Evolutionary conservation across 2,797 vertebrate genomes (phyloP).

Genomic region (Acanthurus tractus): DNA sequence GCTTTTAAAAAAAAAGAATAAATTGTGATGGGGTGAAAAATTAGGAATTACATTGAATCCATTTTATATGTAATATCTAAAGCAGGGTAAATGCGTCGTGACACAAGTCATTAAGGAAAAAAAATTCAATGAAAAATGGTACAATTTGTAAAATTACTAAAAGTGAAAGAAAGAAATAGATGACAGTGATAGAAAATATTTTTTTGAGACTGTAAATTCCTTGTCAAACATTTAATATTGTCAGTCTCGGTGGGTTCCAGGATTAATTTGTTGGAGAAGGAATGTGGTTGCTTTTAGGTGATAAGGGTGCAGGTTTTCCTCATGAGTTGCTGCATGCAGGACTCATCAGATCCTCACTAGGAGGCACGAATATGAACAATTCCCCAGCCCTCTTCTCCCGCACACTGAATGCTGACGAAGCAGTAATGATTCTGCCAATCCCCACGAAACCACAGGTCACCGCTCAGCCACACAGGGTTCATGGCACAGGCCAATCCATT

Average conservation of each 20-base stretch:
- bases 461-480: conserved; percentile 83
- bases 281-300: conserved; percentile 23
- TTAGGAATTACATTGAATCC: not conserved
- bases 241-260: not conserved
- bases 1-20: conserved; percentile 19
- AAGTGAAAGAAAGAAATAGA: not conserved
- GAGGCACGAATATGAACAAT: conserved; percentile 65
- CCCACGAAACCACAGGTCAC: conserved; percentile 83
- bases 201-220: conserved; percentile 3
- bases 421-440: conserved; percentile 83
- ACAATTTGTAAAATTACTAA: conserved; percentile 8
- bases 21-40: not conserved
- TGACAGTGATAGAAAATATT: not conserved
- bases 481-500: conserved; percentile 90
- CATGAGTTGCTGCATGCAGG: conserved; percentile 46
- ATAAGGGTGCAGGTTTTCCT: conserved; percentile 32
- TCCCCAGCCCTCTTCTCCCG: conserved; percentile 63
- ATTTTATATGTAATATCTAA: not conserved
- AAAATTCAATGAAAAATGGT: not conserved
- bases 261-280: conserved; percentile 17
- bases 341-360: conserved; percentile 65
- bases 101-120: not conserved
- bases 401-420: conserved; percentile 83
- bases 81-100: not conserved
- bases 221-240: conserved; percentile 9